Conservation (phyloP, 2,797 vertebrate genomes). For the Sebastolobus alascanus region DNA sequence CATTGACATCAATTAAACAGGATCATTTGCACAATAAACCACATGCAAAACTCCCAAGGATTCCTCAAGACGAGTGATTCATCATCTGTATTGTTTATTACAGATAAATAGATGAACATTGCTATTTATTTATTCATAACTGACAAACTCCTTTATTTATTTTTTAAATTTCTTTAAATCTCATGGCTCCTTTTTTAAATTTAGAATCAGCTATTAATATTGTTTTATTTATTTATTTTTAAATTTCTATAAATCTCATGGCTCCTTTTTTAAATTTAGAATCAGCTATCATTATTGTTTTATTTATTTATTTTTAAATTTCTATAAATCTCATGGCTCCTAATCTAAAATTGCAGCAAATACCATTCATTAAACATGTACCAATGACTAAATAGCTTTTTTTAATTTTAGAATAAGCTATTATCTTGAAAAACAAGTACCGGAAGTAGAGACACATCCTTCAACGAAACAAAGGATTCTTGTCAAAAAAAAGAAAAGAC, state of each 20-base stretch:
- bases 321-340: too few relatives aligned
- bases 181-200: too few relatives aligned
- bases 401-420: background rate
- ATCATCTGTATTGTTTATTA: background rate
- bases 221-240: background rate
- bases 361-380: background rate
- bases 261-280: too few relatives aligned
- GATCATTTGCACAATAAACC: background rate
- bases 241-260: background rate
- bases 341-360: background rate
- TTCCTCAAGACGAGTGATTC: background rate
- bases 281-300: too few relatives aligned
- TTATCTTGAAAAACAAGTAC: conserved; percentile 22
- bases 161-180: background rate
- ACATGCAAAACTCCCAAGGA: background rate
- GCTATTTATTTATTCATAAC: background rate
- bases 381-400: background rate
- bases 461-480: conserved; percentile 25
- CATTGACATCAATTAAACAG: background rate
- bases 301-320: background rate
- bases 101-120: background rate
- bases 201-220: too few relatives aligned
- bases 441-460: background rate
- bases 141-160: background rate
- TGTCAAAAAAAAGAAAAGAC: background rate